These are phyloP conservation scores for Tinamus major DNA, from an alignment of 2,797 vertebrate species.

Conservation along the genomic window DNA sequence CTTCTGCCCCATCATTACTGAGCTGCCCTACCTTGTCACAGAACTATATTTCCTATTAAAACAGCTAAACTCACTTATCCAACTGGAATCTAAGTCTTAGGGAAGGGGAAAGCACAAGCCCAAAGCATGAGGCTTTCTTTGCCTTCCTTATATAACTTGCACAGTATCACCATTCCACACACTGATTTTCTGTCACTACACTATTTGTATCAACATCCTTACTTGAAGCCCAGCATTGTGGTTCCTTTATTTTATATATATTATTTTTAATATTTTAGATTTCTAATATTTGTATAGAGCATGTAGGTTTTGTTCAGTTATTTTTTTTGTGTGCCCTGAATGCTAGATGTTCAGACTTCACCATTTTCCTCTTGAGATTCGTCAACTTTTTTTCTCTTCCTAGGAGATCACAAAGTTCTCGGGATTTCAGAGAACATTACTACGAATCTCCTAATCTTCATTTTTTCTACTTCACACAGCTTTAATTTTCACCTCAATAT, in stretches of 20 bases:
- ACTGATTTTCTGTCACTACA: background rate
- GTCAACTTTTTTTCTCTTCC: background rate
- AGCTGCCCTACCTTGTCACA: background rate
- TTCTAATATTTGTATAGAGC: background rate
- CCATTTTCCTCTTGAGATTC: background rate
- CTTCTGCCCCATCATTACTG: background rate
- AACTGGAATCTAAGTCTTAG: background rate
- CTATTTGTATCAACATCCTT: background rate
- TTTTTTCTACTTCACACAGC: background rate
- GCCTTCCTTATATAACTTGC: rapidly evolving
- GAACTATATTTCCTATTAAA: background rate
- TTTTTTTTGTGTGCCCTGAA: no score
- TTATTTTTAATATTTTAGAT: no score
- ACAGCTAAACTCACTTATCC: background rate
- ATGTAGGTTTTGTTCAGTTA: no score
- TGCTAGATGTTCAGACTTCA: background rate
- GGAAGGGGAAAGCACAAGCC: background rate
- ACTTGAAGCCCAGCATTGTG: background rate
- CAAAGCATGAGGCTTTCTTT: background rate
- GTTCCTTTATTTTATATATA: no score
- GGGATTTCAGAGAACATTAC: background rate
- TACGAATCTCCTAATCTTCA: background rate
- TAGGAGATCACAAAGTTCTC: background rate
- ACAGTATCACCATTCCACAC: background rate
- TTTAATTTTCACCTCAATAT: background rate